Conservation (phyloP, 2,797 vertebrate genomes). For the Netta rufina region DNA sequence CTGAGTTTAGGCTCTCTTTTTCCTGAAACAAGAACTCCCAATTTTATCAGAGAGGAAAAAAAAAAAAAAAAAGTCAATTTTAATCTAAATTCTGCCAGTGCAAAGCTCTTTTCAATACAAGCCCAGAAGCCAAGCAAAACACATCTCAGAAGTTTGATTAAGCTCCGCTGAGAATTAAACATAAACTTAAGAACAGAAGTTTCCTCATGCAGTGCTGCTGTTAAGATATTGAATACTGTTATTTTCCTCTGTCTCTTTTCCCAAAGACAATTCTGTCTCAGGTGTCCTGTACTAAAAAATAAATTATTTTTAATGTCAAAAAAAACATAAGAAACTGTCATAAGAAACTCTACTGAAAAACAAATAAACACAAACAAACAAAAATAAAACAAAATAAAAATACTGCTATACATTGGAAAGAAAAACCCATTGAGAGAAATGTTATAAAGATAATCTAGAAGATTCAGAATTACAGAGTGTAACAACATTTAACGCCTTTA, state of each 20-base stretch:
- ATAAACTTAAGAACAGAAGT: not conserved
- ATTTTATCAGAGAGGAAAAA: not conserved
- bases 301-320: not conserved
- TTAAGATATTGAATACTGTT: not conserved
- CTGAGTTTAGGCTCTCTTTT: not conserved
- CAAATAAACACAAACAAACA: no score
- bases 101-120: not conserved
- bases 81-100: conserved; percentile 3
- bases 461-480: not conserved
- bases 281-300: not conserved
- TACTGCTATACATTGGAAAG: not conserved
- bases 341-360: not conserved
- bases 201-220: not conserved
- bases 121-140: not conserved
- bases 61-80: not conserved
- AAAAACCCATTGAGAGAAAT: not conserved
- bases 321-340: no score
- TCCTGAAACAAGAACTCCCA: not conserved
- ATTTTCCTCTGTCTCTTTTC: not conserved
- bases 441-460: not conserved
- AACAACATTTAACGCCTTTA: not conserved
- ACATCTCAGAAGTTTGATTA: not conserved
- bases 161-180: not conserved
- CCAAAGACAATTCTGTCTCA: not conserved
- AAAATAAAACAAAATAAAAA: not conserved